phyloP scores from a whole-genome alignment of 2,888 invertebrate genomes.

The Cryptophagus acutangulus region DNA sequence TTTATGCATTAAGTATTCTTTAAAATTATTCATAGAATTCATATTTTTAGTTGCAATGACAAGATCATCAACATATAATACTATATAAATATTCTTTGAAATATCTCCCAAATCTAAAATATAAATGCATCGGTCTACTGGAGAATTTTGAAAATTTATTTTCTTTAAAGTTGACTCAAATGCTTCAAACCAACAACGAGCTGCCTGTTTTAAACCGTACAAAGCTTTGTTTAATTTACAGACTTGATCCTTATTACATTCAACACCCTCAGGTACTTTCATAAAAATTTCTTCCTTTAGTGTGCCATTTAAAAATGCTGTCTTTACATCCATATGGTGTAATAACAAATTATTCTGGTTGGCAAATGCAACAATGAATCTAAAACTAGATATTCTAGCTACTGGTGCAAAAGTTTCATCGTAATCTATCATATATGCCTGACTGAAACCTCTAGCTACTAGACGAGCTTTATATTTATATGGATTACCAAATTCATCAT shows the following conservation, averaged over 20 bases:
- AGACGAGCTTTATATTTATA: constrained; percentile 15
- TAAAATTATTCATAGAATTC: constrained; percentile 18
- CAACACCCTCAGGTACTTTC: constrained; percentile 8
- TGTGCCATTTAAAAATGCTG: constrained; percentile 12
- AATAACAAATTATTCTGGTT: constrained; percentile 15
- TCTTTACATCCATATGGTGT: constrained; percentile 17
- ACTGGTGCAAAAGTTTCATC: constrained; percentile 13
- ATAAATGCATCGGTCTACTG: constrained; percentile 20
- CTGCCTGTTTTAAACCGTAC: constrained; percentile 15
- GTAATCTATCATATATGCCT: constrained; percentile 10
- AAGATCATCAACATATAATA: constrained; percentile 26
- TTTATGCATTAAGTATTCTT: constrained; percentile 21
- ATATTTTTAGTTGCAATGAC: constrained; percentile 12
- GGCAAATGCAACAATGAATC: constrained; percentile 12
- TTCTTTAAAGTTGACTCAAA: constrained; percentile 15
- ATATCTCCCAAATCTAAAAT: constrained; percentile 14
- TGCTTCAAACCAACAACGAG: constrained; percentile 15
- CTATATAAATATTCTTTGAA: constrained; percentile 19
- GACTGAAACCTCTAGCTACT: constrained; percentile 12
- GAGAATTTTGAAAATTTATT: constrained; percentile 13
- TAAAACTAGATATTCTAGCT: constrained; percentile 9
- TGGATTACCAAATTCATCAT: constrained; percentile 13
- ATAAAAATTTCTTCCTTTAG: constrained; percentile 15
- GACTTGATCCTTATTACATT: constrained; percentile 2
- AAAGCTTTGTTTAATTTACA: constrained; percentile 14